phyloP scores from a whole-genome alignment of 2,888 invertebrate genomes.

The Acanthoscelides obtectus region DNA sequence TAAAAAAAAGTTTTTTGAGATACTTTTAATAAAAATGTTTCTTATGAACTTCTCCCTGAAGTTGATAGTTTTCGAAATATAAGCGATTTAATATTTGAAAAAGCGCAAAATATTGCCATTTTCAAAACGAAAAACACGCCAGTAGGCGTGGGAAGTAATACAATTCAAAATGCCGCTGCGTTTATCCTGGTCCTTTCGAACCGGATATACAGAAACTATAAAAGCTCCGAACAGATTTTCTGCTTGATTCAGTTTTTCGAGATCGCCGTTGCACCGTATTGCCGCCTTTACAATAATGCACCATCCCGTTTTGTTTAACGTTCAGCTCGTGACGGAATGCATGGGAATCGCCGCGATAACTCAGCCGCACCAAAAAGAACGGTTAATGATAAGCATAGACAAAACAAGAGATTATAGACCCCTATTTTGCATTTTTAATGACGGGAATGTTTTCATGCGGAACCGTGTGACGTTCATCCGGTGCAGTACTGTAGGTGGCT shows the following conservation, averaged over 20 bases:
- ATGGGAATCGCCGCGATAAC: neutral
- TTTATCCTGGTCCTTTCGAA: neutral
- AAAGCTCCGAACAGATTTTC: neutral
- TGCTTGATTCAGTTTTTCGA: neutral
- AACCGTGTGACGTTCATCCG: neutral
- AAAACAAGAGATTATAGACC: neutral
- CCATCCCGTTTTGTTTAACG: neutral
- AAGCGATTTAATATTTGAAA: too few species aligned
- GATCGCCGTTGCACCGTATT: neutral
- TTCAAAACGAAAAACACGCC: too few species aligned
- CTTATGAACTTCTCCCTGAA: too few species aligned
- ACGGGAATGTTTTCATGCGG: neutral
- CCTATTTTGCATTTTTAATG: neutral
- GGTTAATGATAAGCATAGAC: neutral
- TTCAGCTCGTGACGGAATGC: neutral
- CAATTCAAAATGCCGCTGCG: too few species aligned
- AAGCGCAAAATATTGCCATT: too few species aligned
- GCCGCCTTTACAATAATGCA: neutral
- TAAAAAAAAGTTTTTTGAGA: too few species aligned
- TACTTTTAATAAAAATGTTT: too few species aligned
- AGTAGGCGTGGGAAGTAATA: too few species aligned
- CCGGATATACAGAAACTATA: neutral
- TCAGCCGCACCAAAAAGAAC: neutral
- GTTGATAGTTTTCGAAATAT: too few species aligned
- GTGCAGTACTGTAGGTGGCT: neutral